These are phyloP conservation scores for Lamprotornis superbus DNA, from an alignment of 2,113 vertebrate species.

Conservation along the genomic window DNA sequence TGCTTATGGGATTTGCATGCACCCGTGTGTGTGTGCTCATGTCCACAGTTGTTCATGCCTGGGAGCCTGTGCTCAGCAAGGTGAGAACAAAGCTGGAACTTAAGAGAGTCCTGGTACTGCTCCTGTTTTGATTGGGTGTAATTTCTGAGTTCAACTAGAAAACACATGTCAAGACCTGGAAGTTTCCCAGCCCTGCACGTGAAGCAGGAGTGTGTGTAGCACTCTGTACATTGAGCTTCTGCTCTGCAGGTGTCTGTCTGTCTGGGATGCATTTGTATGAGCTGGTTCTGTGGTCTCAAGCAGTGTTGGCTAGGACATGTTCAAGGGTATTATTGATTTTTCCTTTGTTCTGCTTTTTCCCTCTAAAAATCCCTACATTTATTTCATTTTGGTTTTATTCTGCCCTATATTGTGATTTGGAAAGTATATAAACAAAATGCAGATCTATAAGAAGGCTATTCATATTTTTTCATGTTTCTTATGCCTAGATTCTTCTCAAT, in stretches of 20 bases:
- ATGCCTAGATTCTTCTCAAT: neutral
- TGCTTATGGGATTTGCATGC: neutral
- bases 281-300: neutral
- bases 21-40: fast-evolving
- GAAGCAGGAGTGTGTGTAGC: fast-evolving
- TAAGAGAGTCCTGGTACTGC: neutral
- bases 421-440: neutral
- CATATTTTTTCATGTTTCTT: neutral
- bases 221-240: fast-evolving
- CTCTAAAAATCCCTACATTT: neutral
- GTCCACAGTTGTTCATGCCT: neutral
- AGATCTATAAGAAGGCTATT: neutral
- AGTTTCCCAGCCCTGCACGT: fast-evolving
- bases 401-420: neutral
- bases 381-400: neutral
- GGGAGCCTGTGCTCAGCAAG: neutral
- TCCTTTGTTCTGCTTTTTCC: neutral
- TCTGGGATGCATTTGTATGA: neutral
- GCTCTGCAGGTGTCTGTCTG: neutral
- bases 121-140: neutral
- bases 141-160: neutral
- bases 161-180: neutral
- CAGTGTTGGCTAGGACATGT: neutral
- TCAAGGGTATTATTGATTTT: neutral
- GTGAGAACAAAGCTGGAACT: neutral